Evolutionary conservation across 2,888 invertebrate genomes (phyloP).

Genomic region (Amblyjoppa proteus): DNA sequence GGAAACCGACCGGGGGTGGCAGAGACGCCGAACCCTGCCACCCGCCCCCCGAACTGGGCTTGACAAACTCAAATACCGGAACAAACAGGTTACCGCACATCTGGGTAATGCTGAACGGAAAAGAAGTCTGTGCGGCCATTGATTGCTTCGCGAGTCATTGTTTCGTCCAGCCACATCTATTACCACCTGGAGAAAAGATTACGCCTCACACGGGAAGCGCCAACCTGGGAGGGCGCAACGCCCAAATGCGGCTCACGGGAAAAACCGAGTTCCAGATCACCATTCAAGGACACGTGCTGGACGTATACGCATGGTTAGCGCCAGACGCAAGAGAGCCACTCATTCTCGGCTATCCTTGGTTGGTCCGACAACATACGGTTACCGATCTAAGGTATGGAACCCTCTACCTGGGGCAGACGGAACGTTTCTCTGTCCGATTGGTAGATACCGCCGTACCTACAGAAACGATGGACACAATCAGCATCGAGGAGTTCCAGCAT

Average conservation of each 20-base stretch:
- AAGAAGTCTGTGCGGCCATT: too few relatives aligned
- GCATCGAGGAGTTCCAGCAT: background rate
- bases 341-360: conserved; percentile 57
- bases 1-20: too few relatives aligned
- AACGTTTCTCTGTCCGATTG: background rate
- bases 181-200: background rate
- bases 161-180: conserved; percentile 34
- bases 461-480: background rate
- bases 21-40: too few relatives aligned
- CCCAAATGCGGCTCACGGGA: background rate
- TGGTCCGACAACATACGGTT: conserved; percentile 31
- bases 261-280: background rate
- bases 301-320: conserved; percentile 15
- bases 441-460: background rate
- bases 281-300: background rate
- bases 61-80: too few relatives aligned
- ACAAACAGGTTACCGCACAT: too few relatives aligned
- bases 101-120: too few relatives aligned
- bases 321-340: conserved; percentile 16
- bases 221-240: conserved; percentile 17
- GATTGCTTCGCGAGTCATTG: conserved; percentile 50
- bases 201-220: background rate
- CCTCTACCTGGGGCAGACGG: conserved; percentile 5
- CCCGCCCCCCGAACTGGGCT: too few relatives aligned
- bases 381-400: conserved; percentile 20